Conservation (phyloP, 2,113 vertebrate species). For the Mystacornis crossleyi region DNA sequence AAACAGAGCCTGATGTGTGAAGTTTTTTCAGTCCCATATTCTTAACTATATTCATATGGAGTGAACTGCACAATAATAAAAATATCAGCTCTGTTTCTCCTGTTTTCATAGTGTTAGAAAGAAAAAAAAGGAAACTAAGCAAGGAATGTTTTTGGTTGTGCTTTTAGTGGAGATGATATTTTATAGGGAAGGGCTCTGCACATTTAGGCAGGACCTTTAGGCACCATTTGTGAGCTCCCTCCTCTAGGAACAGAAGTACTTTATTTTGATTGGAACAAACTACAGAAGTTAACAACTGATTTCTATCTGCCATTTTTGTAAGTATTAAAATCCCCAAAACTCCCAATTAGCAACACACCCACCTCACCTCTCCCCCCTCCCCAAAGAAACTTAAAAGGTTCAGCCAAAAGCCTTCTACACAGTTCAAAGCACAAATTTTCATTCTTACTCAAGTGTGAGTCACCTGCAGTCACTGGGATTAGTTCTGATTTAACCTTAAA, state of each 20-base stretch:
- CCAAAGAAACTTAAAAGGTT: background rate
- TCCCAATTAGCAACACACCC: fast-evolving
- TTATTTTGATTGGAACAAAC: background rate
- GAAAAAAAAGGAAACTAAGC: background rate
- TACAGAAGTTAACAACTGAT: background rate
- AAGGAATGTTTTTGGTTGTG: background rate
- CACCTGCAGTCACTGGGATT: background rate
- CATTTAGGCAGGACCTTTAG: background rate
- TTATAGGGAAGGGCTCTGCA: background rate
- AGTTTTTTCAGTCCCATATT: background rate
- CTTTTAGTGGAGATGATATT: background rate
- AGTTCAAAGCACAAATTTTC: background rate
- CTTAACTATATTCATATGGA: background rate
- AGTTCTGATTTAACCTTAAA: background rate
- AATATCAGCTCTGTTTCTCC: background rate
- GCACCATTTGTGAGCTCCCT: background rate
- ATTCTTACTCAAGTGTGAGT: background rate
- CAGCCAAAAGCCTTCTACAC: background rate
- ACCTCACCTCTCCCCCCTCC: fast-evolving
- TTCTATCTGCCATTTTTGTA: background rate
- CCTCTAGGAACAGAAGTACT: background rate
- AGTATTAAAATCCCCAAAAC: background rate
- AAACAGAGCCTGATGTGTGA: background rate
- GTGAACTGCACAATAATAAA: background rate
- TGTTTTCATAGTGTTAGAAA: background rate